Base-by-base conservation (phyloP, 2,113 vertebrate genomes). In the Sebastes schlegelii region DNA sequence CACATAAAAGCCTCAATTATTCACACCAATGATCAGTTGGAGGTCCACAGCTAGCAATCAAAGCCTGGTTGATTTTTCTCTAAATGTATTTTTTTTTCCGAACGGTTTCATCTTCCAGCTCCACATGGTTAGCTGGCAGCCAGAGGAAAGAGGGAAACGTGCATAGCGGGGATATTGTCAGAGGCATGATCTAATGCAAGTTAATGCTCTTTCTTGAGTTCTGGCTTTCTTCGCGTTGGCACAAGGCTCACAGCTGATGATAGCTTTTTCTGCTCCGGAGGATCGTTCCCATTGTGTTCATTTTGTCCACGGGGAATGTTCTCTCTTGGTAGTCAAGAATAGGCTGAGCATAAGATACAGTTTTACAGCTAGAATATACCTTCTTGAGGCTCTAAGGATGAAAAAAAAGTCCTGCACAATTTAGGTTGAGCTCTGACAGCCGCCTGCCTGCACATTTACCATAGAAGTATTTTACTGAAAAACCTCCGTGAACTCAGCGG, bases 261-360 rank as follows among this genome's bases (percentile, higher is more conserved):
- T 63, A 16, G 62, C 40, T 77, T 64, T 19, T 80, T 72, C 65
- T 86, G 69, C 83, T 85, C 34, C 21, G 57, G 71, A 90, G 55
- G 40, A 46, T 74, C 78, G 57, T 71, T 65, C 66, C 54, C 61
- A 49, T 69, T 85, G 82, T 82, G 45, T 83, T 81, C 5, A 73
- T 87, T 81, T 42, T 61, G 45, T 91, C 89, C 70, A 62, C 49
- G 1, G 84, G 84, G 78, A 87, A 78, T 40, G 63, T 55, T 82
- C n/a, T 70, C 34, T 80, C 58, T 76, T 74, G 65, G 67, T 75
- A 83, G 71, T 76, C 57, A 83, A 67, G 34, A 63, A 77, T 55
- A 61, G 74, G 26, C 43, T 71, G 63, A 84, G 63, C 17, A 69
- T 23, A 62, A 80, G 19, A 69, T 86, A 45, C 34, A 74, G 26